Percentiles rank a stretch among this genome's conserved stretches.
phyloP scores from a whole-genome alignment of 1,140 invertebrate genomes.

The Stegodyphus dumicola region DNA sequence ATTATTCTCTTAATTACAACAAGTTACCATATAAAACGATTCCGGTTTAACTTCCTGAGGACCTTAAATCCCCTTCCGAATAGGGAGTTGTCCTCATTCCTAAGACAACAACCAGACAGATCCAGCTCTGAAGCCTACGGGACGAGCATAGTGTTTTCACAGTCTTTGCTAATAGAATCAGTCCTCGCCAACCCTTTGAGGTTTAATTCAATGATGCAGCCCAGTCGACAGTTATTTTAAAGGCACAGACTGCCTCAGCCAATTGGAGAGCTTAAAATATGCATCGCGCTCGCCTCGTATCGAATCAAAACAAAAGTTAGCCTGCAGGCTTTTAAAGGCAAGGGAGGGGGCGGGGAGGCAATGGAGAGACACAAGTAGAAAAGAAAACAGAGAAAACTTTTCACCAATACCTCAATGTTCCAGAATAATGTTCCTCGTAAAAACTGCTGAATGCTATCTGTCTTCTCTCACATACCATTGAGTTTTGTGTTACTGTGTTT shows the following conservation, averaged over 20 bases:
- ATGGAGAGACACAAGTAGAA: conserved; percentile 18
- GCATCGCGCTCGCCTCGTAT: conserved; percentile 4
- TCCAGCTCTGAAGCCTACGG: background rate
- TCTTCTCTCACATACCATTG: background rate
- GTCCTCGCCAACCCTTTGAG: conserved; percentile 8
- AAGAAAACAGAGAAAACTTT: conserved; percentile 57
- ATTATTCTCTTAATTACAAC: too few species aligned
- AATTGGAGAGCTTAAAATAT: conserved; percentile 35
- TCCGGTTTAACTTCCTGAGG: too few species aligned
- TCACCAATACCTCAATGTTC: conserved; percentile 26
- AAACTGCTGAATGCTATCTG: conserved; percentile 47
- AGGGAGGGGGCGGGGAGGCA: background rate
- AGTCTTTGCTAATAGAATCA: conserved; percentile 47
- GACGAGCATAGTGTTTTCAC: conserved; percentile 20
- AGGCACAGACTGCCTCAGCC: background rate
- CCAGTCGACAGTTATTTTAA: conserved; percentile 36
- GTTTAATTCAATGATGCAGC: conserved; percentile 41
- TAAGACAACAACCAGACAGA: background rate
- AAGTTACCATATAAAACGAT: too few species aligned
- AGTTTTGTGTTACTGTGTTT: conserved; percentile 45
- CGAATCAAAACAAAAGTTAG: conserved; percentile 49
- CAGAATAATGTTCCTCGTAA: conserved; percentile 50
- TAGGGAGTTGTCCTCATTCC: too few species aligned
- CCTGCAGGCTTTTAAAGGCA: conserved; percentile 31
- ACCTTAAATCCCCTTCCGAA: too few species aligned